These are phyloP conservation scores for Astyanax mexicanus DNA, from an alignment of 2,797 vertebrate genomes.

Conservation along the genomic window DNA sequence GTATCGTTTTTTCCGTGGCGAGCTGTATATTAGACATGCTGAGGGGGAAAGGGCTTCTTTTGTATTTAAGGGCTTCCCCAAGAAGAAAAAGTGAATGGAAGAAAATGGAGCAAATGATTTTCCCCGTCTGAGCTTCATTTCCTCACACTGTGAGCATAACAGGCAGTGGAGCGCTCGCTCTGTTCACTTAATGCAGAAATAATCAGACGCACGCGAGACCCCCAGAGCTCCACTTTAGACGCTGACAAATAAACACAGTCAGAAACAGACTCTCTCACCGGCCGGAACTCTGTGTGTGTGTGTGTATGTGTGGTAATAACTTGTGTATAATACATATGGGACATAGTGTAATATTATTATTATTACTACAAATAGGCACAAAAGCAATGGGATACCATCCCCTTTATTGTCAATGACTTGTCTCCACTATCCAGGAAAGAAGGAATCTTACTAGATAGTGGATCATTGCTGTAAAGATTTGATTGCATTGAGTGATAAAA, in stretches of 20 bases:
- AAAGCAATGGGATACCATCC: no score
- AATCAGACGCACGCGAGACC: constrained; percentile 42
- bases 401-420: no score
- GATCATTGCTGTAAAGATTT: no score
- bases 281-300: constrained; percentile 17
- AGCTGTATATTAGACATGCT: constrained; percentile 42
- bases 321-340: no score
- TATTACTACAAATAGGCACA: no score
- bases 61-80: constrained; percentile 28
- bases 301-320: background rate
- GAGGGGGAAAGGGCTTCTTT: constrained; percentile 33
- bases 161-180: constrained; percentile 34
- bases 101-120: constrained; percentile 45
- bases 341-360: no score
- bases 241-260: constrained; percentile 38
- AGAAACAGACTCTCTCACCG: background rate
- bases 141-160: constrained; percentile 58
- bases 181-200: constrained; percentile 43
- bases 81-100: constrained; percentile 12
- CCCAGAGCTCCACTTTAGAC: constrained; percentile 40
- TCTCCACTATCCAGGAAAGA: no score
- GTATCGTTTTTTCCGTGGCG: constrained; percentile 18
- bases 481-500: no score
- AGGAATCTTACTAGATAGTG: no score
- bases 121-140: constrained; percentile 52